phyloP scores from a whole-genome alignment of 2,888 invertebrate genomes.

The Magallana nippona region DNA sequence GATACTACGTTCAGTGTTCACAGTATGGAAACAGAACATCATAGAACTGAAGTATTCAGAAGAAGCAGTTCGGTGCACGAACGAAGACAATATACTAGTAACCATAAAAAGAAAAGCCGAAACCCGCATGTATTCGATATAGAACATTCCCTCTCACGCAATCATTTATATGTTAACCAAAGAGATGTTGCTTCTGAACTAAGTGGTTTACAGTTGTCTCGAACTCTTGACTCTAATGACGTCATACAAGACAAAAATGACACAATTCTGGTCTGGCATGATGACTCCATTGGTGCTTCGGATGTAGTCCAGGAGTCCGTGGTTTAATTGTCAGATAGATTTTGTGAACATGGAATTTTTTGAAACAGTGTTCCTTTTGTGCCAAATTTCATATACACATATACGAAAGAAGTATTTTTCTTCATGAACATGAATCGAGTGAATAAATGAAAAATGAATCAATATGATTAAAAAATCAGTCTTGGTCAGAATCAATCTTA shows the following conservation, averaged over 20 bases:
- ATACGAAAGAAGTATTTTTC: no score
- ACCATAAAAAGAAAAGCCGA: neutral
- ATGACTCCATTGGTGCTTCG: conserved; percentile 23
- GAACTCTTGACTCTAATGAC: neutral
- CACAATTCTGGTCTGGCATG: conserved; percentile 40
- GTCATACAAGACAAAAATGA: neutral
- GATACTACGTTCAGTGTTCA: conserved; percentile 28
- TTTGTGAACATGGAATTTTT: neutral
- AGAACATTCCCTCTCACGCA: neutral
- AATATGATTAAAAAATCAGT: no score
- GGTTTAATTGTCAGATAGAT: conserved; percentile 18
- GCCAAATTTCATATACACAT: neutral
- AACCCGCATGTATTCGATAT: neutral
- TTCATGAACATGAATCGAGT: no score
- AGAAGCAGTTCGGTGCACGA: conserved; percentile 35
- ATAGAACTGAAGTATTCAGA: conserved; percentile 31
- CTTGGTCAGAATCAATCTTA: no score
- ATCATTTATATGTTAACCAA: conserved; percentile 19
- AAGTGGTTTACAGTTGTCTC: neutral
- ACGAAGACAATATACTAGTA: neutral
- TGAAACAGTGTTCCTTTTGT: neutral
- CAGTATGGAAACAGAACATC: conserved; percentile 14
- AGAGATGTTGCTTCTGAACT: neutral
- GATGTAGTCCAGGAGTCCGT: conserved; percentile 47
- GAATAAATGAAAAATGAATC: no score